These are phyloP conservation scores for Hippocampus kuda DNA, from an alignment of 2,797 vertebrate species.

Conservation along the genomic window DNA sequence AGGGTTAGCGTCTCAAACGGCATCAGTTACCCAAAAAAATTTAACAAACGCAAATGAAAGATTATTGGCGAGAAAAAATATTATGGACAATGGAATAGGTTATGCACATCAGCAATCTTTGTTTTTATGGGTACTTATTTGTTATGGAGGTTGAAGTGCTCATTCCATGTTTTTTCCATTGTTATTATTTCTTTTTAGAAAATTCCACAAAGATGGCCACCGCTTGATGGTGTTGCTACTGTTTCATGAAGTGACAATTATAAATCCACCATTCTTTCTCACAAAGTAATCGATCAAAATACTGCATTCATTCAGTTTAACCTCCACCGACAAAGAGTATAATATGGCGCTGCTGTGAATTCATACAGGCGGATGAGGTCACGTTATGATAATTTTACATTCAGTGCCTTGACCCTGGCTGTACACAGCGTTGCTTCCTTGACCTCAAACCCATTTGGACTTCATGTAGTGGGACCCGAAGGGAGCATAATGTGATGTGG, in stretches of 20 bases:
- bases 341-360: conserved; percentile 5
- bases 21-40: too few relatives aligned
- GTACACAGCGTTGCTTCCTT: conserved; percentile 25
- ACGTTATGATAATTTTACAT: conserved; percentile 36
- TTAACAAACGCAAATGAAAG: too few relatives aligned
- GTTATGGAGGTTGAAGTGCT: too few relatives aligned
- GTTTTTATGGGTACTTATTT: too few relatives aligned
- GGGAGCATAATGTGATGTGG: conserved; percentile 59
- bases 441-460: conserved; percentile 48
- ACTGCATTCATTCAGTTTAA: background rate
- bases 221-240: too few relatives aligned
- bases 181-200: too few relatives aligned
- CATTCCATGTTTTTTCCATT: too few relatives aligned
- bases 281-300: background rate
- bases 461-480: conserved; percentile 60
- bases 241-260: background rate
- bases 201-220: too few relatives aligned
- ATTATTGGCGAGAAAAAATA: too few relatives aligned
- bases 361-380: conserved; percentile 16
- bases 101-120: too few relatives aligned
- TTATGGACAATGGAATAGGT: too few relatives aligned
- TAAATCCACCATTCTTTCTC: conserved; percentile 10
- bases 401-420: conserved; percentile 38
- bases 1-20: too few relatives aligned
- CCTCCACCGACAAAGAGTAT: conserved; percentile 4